A percentile compares a stretch with the other conserved stretches of the same genome.
phyloP scores from a whole-genome alignment of 2,797 vertebrate species.

The Poecilia velifera region DNA sequence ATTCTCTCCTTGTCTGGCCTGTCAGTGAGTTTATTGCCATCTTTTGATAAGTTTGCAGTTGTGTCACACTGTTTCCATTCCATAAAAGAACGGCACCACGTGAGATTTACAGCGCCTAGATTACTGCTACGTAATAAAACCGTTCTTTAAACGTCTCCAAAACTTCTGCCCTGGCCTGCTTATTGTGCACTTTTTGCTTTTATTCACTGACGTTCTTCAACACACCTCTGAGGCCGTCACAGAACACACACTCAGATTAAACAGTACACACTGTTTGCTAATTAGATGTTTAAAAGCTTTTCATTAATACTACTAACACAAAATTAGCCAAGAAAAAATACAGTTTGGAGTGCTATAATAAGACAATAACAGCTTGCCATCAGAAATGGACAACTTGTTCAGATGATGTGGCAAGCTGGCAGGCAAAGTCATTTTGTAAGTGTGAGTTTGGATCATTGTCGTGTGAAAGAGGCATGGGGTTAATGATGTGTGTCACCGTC shows the following conservation, averaged over 20 bases:
- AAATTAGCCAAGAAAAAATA: background rate
- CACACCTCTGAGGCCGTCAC: background rate
- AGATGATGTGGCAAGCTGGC: background rate
- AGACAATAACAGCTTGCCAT: slow-evolving; percentile 4
- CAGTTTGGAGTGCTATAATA: background rate
- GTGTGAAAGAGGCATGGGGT: slow-evolving; percentile 10
- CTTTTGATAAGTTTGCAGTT: background rate
- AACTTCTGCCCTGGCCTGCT: background rate
- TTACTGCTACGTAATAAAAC: background rate
- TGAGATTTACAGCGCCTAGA: background rate
- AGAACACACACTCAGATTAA: background rate
- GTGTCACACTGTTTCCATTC: background rate
- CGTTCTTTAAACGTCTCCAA: background rate
- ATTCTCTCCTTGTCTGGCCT: background rate
- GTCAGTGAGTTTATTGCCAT: background rate
- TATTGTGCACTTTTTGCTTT: background rate
- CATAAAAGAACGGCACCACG: background rate
- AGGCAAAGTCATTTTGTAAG: slow-evolving; percentile 15
- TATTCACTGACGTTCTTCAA: background rate
- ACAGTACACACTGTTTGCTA: background rate
- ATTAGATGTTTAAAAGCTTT: background rate
- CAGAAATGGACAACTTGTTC: slow-evolving; percentile 10
- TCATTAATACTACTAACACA: background rate
- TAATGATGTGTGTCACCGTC: slow-evolving; percentile 41
- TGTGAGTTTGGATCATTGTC: slow-evolving; percentile 8